Evolutionary conservation across 2,888 invertebrate genomes (phyloP), one percentile per base, ranked within the genome.

Genomic region (Hylaea fasciaria): DNA sequence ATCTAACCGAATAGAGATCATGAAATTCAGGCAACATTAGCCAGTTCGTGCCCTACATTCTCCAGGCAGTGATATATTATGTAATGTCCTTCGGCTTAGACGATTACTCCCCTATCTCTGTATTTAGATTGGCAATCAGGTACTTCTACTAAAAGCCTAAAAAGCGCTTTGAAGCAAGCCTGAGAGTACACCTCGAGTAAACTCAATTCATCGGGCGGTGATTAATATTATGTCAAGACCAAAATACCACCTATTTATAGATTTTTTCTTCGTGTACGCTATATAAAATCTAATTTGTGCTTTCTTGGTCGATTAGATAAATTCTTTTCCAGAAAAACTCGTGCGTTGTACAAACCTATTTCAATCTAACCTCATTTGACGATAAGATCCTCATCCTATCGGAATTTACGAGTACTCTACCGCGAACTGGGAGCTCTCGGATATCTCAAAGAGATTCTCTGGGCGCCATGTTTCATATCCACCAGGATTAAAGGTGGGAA

Each of bases 1-100:
- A 79, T 78, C 77, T 70, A 56, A 59, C 57, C 45, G 63, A 74
- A 73, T 70, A 66, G 58, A 62, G 55, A 64, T 72, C 67, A 64
- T 67, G 54, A 73, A 70, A 68, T 73, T 62, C 63, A 66, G 61
- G 65, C 62, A 63, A 53, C 57, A 66, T 65, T 60, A 57, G 61
- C 57, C 54, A n/a, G n/a, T n/a, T n/a, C 51, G 45, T 59, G 75
- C 46, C 72, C 73, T 63, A 77, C 56, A 74, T 77, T 68, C 60
- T 43, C 10, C n/a, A 52, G 22, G 13, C 39, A 29, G 54, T 55
- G 58, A 66, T 63, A 55, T 66, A 66, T 71, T 71, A 65, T 70
- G 53, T 70, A 73, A 72, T 66, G 59, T 52, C 51, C 14, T 57
- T 54, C 44, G 43, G 39, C 44, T 47, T 22, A 16, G 39, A 12